phyloP scores from a whole-genome alignment of 2,888 invertebrate genomes.

The Fissipunctia ypsillon region DNA sequence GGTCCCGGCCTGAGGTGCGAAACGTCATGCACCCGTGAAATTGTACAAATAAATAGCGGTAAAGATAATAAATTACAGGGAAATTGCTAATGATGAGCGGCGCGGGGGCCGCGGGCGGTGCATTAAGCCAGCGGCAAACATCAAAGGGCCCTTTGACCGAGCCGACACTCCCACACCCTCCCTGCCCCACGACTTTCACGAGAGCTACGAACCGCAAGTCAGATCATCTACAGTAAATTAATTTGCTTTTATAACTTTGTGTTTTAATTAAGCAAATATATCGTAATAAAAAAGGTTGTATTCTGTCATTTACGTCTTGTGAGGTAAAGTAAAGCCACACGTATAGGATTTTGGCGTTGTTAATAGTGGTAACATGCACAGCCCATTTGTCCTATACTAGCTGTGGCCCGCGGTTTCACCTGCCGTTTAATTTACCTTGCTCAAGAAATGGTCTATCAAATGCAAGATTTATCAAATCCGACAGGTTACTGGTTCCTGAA shows the following conservation, averaged over 20 bases:
- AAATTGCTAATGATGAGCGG: constrained; percentile 90
- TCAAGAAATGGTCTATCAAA: too few species aligned
- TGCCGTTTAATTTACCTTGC: too few species aligned
- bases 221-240: constrained; percentile 67
- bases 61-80: constrained; percentile 90
- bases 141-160: constrained; percentile 90
- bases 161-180: constrained; percentile 88
- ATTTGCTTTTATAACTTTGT: constrained; percentile 61
- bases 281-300: constrained; percentile 29
- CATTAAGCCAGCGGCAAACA: constrained; percentile 91
- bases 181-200: constrained; percentile 72
- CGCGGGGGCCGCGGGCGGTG: constrained; percentile 89
- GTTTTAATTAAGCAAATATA: constrained; percentile 61
- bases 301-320: constrained; percentile 7
- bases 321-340: background rate
- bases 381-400: too few species aligned
- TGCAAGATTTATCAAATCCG: too few species aligned
- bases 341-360: background rate
- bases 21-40: constrained; percentile 82
- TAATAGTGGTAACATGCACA: background rate
- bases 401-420: too few species aligned
- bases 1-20: constrained; percentile 71
- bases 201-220: constrained; percentile 67
- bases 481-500: too few species aligned
- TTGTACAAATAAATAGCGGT: constrained; percentile 89